phyloP scores from a whole-genome alignment of 1,140 invertebrate genomes.

The Drosophila ercepeae region DNA sequence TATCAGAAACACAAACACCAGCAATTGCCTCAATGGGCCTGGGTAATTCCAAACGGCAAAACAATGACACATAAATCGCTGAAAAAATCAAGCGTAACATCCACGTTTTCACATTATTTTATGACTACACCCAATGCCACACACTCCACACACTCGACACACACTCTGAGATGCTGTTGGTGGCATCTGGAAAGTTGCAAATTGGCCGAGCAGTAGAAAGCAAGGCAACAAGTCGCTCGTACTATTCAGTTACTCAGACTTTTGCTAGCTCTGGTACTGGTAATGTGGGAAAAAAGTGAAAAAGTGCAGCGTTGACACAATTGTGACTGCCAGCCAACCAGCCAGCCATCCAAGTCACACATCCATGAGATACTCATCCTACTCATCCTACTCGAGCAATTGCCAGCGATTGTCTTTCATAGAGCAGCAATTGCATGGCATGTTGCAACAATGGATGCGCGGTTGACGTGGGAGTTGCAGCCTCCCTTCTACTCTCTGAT shows the following conservation, averaged over 20 bases:
- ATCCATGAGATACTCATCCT: slow-evolving; percentile 35
- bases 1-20: not conserved
- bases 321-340: slow-evolving; percentile 36
- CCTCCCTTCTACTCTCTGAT: not conserved
- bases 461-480: slow-evolving; percentile 17
- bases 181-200: slow-evolving; percentile 58
- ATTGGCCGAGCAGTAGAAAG: slow-evolving; percentile 57
- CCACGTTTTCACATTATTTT: slow-evolving; percentile 38
- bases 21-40: slow-evolving; percentile 37
- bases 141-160: not conserved
- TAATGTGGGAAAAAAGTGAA: slow-evolving; percentile 66
- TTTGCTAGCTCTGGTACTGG: slow-evolving; percentile 32
- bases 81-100: slow-evolving; percentile 66
- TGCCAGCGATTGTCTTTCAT: slow-evolving; percentile 23
- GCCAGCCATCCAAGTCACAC: not conserved
- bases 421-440: slow-evolving; percentile 10
- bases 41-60: slow-evolving; percentile 70
- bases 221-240: slow-evolving; percentile 59
- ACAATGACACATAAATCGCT: slow-evolving; percentile 71
- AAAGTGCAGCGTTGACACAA: slow-evolving; percentile 68
- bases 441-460: slow-evolving; percentile 20
- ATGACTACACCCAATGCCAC: slow-evolving; percentile 7
- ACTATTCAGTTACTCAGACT: slow-evolving; percentile 41
- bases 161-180: not conserved
- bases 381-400: slow-evolving; percentile 27